These are phyloP conservation scores for Megalops atlanticus DNA, from an alignment of 2,113 vertebrate species.

Conservation along the genomic window DNA sequence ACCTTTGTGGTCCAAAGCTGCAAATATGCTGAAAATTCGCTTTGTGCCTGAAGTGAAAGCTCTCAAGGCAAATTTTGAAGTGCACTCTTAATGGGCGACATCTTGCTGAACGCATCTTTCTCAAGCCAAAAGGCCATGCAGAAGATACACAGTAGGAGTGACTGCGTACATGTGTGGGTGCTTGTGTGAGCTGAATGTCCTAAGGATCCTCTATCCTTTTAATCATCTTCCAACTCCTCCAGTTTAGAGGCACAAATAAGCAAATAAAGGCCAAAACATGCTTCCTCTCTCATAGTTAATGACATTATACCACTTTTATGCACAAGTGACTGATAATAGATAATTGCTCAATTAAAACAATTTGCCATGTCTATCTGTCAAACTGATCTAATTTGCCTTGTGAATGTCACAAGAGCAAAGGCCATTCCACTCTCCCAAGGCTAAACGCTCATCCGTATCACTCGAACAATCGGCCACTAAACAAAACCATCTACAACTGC, in stretches of 20 bases:
- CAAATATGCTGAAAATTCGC: constrained; percentile 30
- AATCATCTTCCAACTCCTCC: constrained; percentile 54
- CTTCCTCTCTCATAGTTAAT: constrained; percentile 56
- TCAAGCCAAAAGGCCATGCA: constrained; percentile 47
- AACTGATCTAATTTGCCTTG: constrained; percentile 61
- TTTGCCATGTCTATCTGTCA: constrained; percentile 68
- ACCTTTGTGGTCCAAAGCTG: constrained; percentile 44
- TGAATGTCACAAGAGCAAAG: constrained; percentile 56
- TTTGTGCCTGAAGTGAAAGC: constrained; percentile 44
- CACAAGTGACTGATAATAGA: constrained; percentile 60
- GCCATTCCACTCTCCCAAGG: constrained; percentile 45
- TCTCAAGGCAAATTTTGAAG: constrained; percentile 45
- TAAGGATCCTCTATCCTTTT: constrained; percentile 58
- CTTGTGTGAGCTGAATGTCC: constrained; percentile 40
- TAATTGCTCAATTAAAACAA: constrained; percentile 75
- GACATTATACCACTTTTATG: constrained; percentile 58
- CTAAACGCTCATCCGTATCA: constrained; percentile 45
- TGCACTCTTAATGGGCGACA: constrained; percentile 52
- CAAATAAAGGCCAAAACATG: constrained; percentile 56
- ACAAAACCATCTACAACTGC: constrained; percentile 40
- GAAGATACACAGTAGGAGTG: not conserved
- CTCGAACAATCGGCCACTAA: constrained; percentile 14
- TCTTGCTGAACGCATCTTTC: constrained; percentile 52
- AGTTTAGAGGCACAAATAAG: constrained; percentile 56
- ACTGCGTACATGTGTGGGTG: constrained; percentile 48